Evolutionary conservation across 2,797 vertebrate genomes (phyloP).

Genomic region (Bradypodion pumilum): DNA sequence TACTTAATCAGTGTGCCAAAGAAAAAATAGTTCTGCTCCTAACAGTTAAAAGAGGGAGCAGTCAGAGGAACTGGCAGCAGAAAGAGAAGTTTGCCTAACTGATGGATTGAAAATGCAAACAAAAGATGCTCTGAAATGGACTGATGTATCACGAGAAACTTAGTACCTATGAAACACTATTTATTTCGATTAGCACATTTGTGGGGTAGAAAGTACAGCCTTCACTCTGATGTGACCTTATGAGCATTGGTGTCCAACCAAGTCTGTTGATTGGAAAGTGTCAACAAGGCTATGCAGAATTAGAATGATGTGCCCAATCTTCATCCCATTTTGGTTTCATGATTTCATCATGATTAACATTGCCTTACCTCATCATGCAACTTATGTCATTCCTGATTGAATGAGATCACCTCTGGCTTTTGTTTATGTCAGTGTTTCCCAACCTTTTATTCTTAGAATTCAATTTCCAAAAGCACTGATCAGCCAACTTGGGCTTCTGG

Average conservation of each 20-base stretch:
- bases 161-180: background rate
- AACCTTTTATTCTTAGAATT: too few relatives aligned
- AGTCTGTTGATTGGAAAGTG: background rate
- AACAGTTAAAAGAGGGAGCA: slow-evolving; percentile 53
- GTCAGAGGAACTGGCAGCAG: slow-evolving; percentile 52
- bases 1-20: slow-evolving; percentile 61
- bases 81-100: background rate
- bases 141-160: background rate
- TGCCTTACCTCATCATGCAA: background rate
- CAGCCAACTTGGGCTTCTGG: too few relatives aligned
- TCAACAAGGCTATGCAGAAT: background rate
- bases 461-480: too few relatives aligned
- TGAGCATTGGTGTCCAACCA: background rate
- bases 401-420: background rate
- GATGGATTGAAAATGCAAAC: slow-evolving; percentile 11
- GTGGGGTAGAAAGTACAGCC: background rate
- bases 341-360: background rate
- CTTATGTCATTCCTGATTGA: background rate
- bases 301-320: too few relatives aligned
- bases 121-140: background rate
- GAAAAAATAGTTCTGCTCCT: slow-evolving; percentile 53
- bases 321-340: background rate
- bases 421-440: background rate
- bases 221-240: background rate
- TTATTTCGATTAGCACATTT: background rate